A percentile compares a stretch with the other conserved stretches of the same genome.
phyloP scores from a whole-genome alignment of 2,113 vertebrate species.

The Cygnus atratus region DNA sequence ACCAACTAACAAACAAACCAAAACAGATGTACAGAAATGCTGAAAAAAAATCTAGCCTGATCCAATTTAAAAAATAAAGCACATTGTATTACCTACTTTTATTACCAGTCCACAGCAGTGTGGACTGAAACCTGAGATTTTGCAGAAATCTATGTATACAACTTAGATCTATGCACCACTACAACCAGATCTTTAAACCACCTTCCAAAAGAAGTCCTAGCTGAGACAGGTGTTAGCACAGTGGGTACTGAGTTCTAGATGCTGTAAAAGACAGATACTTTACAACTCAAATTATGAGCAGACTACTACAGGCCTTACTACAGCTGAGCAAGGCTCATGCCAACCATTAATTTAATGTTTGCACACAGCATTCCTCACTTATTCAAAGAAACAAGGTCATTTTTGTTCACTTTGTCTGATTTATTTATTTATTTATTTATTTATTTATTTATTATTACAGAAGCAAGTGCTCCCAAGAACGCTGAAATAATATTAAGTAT shows the following conservation, averaged over 20 bases:
- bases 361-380: conserved; percentile 15
- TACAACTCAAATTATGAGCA: conserved; percentile 33
- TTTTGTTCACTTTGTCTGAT: conserved; percentile 35
- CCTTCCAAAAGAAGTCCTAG: conserved; percentile 48
- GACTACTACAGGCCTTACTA: background rate
- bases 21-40: background rate
- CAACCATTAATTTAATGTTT: conserved; percentile 60
- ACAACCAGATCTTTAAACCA: conserved; percentile 65
- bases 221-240: conserved; percentile 64
- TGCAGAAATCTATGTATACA: background rate
- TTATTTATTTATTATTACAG: background rate
- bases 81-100: background rate
- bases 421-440: background rate
- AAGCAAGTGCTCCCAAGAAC: background rate
- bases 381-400: conserved; percentile 58
- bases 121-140: background rate
- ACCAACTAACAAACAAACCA: background rate
- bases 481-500: conserved; percentile 2
- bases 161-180: background rate
- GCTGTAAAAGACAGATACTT: conserved; percentile 51
- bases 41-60: background rate
- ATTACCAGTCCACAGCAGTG: background rate
- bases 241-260: conserved; percentile 23
- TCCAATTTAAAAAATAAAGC: background rate
- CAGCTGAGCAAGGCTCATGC: conserved; percentile 28